Evolutionary conservation across 2,797 vertebrate species (phyloP).

Genomic region (Brotogeris chrysoptera): DNA sequence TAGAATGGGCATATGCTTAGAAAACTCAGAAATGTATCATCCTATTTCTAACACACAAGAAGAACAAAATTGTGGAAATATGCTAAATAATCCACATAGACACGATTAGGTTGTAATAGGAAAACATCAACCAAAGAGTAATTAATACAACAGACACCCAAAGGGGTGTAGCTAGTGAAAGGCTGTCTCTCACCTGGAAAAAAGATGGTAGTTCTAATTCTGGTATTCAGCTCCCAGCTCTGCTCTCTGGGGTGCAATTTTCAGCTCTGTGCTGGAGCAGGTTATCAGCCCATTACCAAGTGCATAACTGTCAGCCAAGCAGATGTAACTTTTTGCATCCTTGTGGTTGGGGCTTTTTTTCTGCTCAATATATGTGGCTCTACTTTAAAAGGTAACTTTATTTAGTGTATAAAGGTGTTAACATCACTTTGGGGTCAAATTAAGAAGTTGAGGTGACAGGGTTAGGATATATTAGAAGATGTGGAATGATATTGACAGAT

Average conservation of each 20-base stretch:
- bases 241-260: neutral
- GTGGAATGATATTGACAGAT: neutral
- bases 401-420: neutral
- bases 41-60: neutral
- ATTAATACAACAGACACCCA: neutral
- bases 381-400: neutral
- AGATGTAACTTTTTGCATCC: neutral
- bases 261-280: neutral
- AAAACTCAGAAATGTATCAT: neutral
- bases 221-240: neutral
- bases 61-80: neutral
- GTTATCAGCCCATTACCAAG: neutral
- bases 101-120: neutral
- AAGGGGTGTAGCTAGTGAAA: neutral
- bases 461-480: neutral
- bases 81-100: accelerated
- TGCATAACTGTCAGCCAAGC: neutral
- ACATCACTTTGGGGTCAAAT: neutral
- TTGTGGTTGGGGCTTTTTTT: neutral
- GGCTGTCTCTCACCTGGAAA: neutral
- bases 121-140: neutral
- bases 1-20: neutral
- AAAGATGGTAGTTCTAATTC: neutral
- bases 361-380: neutral
- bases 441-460: neutral